phyloP scores from a whole-genome alignment of 2,888 invertebrate species.

The Nephrotoma appendiculata region DNA sequence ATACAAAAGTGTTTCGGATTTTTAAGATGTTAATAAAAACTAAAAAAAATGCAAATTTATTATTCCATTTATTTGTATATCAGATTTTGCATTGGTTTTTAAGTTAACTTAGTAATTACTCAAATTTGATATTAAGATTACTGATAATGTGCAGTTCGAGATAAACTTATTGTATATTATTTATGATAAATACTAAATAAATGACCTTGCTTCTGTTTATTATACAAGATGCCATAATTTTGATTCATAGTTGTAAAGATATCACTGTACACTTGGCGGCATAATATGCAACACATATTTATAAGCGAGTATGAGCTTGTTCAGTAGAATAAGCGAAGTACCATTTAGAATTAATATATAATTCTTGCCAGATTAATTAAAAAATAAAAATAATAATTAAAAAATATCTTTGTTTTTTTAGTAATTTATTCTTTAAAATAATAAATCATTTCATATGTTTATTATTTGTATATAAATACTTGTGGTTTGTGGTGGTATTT shows the following conservation, averaged over 20 bases:
- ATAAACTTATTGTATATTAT: not conserved
- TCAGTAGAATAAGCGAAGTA: not conserved
- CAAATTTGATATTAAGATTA: not conserved
- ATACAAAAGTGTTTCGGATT: not conserved
- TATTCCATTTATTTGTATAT: no score
- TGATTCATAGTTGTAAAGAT: not conserved
- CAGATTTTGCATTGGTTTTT: no score
- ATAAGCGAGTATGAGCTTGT: not conserved
- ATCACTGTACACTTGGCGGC: not conserved
- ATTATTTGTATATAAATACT: not conserved
- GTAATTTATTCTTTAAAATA: not conserved
- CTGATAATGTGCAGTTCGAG: not conserved
- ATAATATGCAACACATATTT: not conserved
- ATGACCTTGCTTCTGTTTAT: not conserved
- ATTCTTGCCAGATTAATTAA: not conserved
- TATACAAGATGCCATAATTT: not conserved
- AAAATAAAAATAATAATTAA: not conserved
- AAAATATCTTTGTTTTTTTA: not conserved
- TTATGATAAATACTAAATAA: not conserved
- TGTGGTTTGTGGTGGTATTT: not conserved
- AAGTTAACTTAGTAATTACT: no score
- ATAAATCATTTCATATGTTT: not conserved
- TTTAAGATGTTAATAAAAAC: no score
- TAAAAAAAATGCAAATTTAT: no score
- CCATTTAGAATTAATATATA: not conserved